Conservation (phyloP, 2,113 vertebrate genomes). For the Poicephalus gulielmi region DNA sequence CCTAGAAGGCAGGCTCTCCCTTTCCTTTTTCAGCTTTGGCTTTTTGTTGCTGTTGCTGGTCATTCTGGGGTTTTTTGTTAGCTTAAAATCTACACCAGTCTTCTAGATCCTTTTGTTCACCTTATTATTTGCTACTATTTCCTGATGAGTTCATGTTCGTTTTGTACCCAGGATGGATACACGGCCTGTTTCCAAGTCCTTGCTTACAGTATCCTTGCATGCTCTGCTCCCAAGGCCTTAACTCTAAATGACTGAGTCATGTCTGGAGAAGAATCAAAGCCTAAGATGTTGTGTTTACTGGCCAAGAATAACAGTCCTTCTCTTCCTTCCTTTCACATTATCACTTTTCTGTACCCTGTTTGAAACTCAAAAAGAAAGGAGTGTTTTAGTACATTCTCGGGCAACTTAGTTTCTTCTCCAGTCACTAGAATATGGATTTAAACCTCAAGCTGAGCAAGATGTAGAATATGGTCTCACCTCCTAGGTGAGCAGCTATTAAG, state of each 20-base stretch:
- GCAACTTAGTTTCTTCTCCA: background rate
- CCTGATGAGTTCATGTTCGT: background rate
- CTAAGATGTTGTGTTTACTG: background rate
- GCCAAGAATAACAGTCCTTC: conserved; percentile 9
- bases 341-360: background rate
- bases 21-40: background rate
- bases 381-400: background rate
- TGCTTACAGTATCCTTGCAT: background rate
- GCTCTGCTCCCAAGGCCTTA: background rate
- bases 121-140: background rate
- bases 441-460: background rate
- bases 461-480: background rate
- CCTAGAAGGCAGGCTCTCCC: background rate
- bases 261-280: conserved; percentile 42
- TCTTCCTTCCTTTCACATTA: background rate
- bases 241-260: background rate
- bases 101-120: background rate
- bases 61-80: background rate
- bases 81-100: background rate
- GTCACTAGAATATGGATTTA: background rate
- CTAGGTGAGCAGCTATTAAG: background rate
- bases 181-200: background rate
- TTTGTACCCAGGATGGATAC: background rate
- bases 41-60: background rate
- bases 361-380: background rate